A percentile compares a stretch with the other conserved stretches of the same genome.
Evolutionary conservation across 2,113 vertebrate genomes (phyloP).

Genomic region (Panthera tigris): DNA sequence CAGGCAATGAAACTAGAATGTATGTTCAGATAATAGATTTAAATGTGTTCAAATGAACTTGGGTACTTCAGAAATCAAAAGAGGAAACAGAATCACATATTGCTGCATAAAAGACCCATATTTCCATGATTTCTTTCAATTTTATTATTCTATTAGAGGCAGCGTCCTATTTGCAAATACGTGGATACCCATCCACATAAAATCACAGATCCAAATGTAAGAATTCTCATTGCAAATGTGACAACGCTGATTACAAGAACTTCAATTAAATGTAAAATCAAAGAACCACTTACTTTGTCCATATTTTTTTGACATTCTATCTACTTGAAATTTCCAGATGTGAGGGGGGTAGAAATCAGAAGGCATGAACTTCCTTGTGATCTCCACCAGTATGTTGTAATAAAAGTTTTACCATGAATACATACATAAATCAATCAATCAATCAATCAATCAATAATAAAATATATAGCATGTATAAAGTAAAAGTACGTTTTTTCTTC

Average conservation of each 20-base stretch:
- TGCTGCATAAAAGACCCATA: not conserved
- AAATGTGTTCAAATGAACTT: constrained; percentile 41
- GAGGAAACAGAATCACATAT: not conserved
- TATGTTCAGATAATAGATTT: constrained; percentile 19
- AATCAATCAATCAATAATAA: not conserved
- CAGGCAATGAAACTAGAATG: constrained; percentile 13
- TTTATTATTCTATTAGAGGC: constrained; percentile 27
- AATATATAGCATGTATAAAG: not conserved
- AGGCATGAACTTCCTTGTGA: not conserved
- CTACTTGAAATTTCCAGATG: not conserved
- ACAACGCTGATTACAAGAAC: not conserved
- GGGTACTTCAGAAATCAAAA: constrained; percentile 39
- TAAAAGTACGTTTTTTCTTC: not conserved
- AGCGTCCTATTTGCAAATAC: not conserved
- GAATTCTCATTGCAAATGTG: not conserved
- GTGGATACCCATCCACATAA: not conserved
- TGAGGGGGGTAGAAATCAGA: not conserved
- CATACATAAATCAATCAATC: not conserved
- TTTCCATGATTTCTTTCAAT: not conserved
- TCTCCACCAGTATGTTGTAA: not conserved
- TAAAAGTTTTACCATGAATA: not conserved
- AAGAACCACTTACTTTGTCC: not conserved
- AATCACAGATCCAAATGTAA: constrained; percentile 1
- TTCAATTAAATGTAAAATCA: not conserved
- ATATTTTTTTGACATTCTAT: not conserved